Conservation (phyloP, 2,113 vertebrate genomes). For the Gymnocephalus cernua region DNA sequence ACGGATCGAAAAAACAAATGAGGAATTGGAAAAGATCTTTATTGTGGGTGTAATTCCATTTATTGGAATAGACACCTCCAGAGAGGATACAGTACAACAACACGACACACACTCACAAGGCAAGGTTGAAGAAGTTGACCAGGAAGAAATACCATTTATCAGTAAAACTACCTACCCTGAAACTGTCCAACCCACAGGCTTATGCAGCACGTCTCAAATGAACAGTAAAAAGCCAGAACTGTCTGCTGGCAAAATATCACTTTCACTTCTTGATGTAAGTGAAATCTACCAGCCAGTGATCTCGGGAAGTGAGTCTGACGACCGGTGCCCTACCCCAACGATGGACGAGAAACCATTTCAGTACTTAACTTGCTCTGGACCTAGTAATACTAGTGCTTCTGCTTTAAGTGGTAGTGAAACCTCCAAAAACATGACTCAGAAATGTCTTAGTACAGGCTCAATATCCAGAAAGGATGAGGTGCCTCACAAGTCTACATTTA, state of each 20-base stretch:
- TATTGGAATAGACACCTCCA: slow-evolving; percentile 29
- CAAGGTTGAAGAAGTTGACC: slow-evolving; percentile 2
- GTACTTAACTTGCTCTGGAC: neutral
- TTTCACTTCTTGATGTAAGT: neutral
- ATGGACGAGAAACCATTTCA: slow-evolving; percentile 54
- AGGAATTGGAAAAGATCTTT: neutral
- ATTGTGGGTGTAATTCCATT: slow-evolving; percentile 40
- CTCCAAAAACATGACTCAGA: neutral
- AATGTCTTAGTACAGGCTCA: slow-evolving; percentile 32
- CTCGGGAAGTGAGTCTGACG: slow-evolving; percentile 19
- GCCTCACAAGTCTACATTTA: slow-evolving; percentile 11
- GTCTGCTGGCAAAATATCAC: neutral
- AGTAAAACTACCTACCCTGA: neutral
- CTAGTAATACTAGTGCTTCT: slow-evolving; percentile 10
- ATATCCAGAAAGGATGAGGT: slow-evolving; percentile 48
- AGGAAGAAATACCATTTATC: slow-evolving; percentile 31
- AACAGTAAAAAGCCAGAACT: slow-evolving; percentile 5
- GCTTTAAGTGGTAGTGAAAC: slow-evolving; percentile 9
- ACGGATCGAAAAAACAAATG: neutral
- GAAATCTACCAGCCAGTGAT: slow-evolving; percentile 3
- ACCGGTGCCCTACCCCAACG: slow-evolving; percentile 59
- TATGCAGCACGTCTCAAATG: neutral
- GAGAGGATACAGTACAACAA: neutral
- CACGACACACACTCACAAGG: neutral
- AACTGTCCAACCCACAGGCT: neutral